Base-by-base conservation (phyloP, 2,888 invertebrate species). In the Microctonus brassicae region DNA sequence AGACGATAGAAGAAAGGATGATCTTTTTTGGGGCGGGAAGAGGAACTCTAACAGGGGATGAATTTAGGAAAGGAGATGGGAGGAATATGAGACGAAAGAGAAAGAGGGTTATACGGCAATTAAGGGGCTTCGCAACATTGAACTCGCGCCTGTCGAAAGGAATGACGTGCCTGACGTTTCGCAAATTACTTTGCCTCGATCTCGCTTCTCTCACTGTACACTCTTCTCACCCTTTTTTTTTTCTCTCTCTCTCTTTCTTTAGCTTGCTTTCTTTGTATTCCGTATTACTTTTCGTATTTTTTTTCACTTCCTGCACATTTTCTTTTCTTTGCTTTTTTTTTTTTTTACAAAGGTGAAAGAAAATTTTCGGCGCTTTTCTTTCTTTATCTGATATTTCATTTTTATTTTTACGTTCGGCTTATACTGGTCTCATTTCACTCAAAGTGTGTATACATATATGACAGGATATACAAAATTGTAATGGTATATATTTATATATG, bases 131-230 rank as follows among this genome's bases (percentile, higher is more conserved):
- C 70, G 68, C 67, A 74, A 75, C 71, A 67, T 75, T 72, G 57
- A 67, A 69, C 52, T 61, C 62, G 57, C 78, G 57, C 78, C 72
- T 74, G 76, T 76, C 78, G 78, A 78, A 77, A 78, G 67, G 77
- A 79, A 79, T 77, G 77, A 74, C 76, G 74, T 75, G 69, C 75
- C 74, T 77, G 79, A 78, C 79, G 77, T 79, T 77, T 79, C 76
- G 78, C 79, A 79, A 79, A 82, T 82, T 81, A 80, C 79, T 81
- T 79, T 76, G 73, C 71, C 73, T 70, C 72, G 42, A 33, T 62
- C 73, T 53, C 71, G 53, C 39, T 29, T 69, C 55, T 22, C 42
- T 53, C 29, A 55, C 20, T 39, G 29, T 42, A 47, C 22, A 17
- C 63, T 61, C 13, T 73, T 42, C 68, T 55, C 58, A 17, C 42